These are phyloP conservation scores for Leistus spinibarbis DNA, from an alignment of 2,888 invertebrate species.

Conservation along the genomic window DNA sequence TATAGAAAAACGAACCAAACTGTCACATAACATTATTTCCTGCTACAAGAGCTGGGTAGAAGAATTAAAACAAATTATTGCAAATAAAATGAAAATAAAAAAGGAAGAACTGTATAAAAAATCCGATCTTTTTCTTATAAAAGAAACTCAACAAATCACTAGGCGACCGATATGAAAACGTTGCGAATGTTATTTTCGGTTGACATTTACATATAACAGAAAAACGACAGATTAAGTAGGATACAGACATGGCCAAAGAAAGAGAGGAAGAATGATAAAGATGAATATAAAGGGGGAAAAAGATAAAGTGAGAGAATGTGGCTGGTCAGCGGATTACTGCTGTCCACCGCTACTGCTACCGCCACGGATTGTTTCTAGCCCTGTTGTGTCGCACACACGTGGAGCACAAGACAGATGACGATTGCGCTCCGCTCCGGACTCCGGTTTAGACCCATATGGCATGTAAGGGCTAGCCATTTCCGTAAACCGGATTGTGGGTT, in stretches of 20 bases:
- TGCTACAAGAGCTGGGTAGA: no score
- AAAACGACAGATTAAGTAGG: neutral
- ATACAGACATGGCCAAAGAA: neutral
- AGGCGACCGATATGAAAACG: neutral
- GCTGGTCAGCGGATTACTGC: neutral
- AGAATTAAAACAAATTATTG: no score
- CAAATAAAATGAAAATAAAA: no score
- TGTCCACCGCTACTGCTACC: neutral
- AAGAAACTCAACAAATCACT: no score
- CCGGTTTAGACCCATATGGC: no score
- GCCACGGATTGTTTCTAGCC: constrained; percentile 3
- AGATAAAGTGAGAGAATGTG: neutral
- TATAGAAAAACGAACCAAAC: no score
- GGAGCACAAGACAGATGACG: constrained; percentile 10
- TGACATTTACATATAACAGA: neutral
- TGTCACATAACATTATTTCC: no score
- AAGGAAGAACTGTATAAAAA: no score
- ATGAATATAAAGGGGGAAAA: neutral
- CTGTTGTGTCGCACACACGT: constrained; percentile 16
- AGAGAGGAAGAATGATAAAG: neutral
- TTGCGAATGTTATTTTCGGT: neutral
- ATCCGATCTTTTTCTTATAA: no score
- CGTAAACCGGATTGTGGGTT: neutral
- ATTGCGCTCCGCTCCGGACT: neutral
- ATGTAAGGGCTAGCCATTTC: neutral